Evolutionary conservation across 1,140 invertebrate species (phyloP).

Genomic region (Heliconius nattereri): DNA sequence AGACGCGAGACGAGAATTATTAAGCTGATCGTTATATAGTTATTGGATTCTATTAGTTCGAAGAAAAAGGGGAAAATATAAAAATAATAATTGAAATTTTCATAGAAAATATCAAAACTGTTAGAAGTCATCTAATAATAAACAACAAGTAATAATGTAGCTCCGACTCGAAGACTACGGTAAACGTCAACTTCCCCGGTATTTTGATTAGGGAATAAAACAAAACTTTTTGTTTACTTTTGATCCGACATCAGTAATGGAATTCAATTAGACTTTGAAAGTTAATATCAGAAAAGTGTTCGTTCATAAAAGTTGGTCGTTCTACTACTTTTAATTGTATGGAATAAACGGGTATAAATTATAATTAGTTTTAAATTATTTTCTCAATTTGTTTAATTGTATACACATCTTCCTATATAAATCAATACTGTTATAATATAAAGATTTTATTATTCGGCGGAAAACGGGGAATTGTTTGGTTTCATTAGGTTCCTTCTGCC

Average conservation of each 20-base stretch:
- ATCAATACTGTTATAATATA: no score
- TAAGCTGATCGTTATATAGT: no score
- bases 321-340: neutral
- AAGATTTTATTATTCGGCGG: no score
- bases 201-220: constrained; percentile 9
- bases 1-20: no score
- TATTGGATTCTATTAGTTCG: no score
- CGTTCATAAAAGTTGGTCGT: neutral
- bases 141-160: constrained; percentile 3
- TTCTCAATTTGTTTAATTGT: neutral
- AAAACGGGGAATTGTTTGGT: neutral
- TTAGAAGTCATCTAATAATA: neutral
- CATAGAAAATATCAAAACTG: neutral
- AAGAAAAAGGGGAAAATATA: no score
- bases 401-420: no score
- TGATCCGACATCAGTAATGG: constrained; percentile 14
- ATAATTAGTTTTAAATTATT: neutral
- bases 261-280: constrained; percentile 19
- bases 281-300: constrained; percentile 12
- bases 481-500: neutral
- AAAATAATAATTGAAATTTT: neutral
- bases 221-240: constrained; percentile 10
- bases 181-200: neutral
- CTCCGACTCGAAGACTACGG: neutral
- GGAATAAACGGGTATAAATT: neutral